These are phyloP conservation scores for Motacilla tschutschensis DNA, from an alignment of 2,113 vertebrate genomes.

Conservation along the genomic window DNA sequence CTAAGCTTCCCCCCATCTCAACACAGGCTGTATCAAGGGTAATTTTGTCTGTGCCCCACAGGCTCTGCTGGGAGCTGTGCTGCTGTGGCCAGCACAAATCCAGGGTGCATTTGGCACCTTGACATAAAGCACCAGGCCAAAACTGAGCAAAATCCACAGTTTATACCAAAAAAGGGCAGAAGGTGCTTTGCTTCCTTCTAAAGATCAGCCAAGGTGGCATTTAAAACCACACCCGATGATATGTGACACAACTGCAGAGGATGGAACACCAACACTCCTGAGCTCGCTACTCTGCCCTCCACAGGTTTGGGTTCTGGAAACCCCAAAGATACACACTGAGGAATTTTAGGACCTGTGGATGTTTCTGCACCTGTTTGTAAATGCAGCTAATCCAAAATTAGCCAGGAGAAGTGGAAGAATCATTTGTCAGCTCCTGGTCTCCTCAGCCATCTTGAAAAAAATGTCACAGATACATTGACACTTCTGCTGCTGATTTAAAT, in stretches of 20 bases:
- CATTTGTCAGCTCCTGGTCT: conserved; percentile 64
- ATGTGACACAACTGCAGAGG: neutral
- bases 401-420: conserved; percentile 65
- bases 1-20: fast-evolving
- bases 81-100: neutral
- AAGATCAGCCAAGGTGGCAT: neutral
- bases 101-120: neutral
- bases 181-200: neutral
- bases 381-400: conserved; percentile 69
- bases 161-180: neutral
- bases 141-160: neutral
- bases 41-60: neutral
- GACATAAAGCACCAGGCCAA: neutral
- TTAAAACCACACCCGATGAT: neutral
- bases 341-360: conserved; percentile 34
- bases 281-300: neutral
- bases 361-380: conserved; percentile 56
- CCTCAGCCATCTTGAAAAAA: conserved; percentile 67
- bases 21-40: neutral
- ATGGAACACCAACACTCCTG: neutral
- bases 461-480: conserved; percentile 60
- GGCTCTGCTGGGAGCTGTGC: neutral
- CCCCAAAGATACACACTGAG: neutral
- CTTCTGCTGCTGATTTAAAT: conserved; percentile 72
- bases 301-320: neutral